Evolutionary conservation across 2,888 invertebrate species (phyloP).

Genomic region (Cheilosia scutellata): DNA sequence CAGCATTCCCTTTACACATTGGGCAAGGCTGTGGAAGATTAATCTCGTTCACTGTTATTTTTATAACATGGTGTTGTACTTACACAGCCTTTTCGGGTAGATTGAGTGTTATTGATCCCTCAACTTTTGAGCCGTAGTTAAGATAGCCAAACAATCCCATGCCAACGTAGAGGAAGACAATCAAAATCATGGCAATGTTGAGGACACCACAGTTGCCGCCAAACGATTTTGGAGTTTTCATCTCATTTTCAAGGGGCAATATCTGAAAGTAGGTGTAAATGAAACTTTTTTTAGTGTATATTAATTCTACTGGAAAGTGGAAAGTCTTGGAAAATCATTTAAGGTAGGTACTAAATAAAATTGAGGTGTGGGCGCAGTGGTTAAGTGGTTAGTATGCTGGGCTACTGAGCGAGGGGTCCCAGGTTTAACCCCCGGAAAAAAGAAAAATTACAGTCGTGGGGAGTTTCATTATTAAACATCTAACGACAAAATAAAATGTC

Average conservation of each 20-base stretch:
- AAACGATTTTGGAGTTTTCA: constrained; percentile 94
- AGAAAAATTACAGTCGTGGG: no score
- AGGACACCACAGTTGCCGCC: constrained; percentile 92
- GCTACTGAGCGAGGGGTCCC: no score
- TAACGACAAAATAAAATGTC: no score
- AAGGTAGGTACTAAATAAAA: no score
- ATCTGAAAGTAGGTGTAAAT: constrained; percentile 86
- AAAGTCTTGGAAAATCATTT: no score
- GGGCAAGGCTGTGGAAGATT: constrained; percentile 86
- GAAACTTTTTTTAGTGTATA: not conserved
- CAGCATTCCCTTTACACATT: constrained; percentile 89
- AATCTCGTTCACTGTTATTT: not conserved
- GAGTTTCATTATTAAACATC: no score
- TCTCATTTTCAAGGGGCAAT: constrained; percentile 96
- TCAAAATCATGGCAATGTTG: constrained; percentile 92
- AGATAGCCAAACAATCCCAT: constrained; percentile 97
- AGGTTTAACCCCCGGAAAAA: no score
- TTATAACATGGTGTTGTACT: constrained; percentile 81
- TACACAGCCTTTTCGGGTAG: constrained; percentile 89
- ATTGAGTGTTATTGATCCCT: constrained; percentile 95
- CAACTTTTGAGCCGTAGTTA: constrained; percentile 89
- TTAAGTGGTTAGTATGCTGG: no score
- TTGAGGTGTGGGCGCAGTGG: no score
- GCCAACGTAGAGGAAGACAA: constrained; percentile 92
- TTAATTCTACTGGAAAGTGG: no score